These are phyloP conservation scores for Stramonita haemastoma DNA, from an alignment of 2,888 invertebrate genomes.

Conservation along the genomic window DNA sequence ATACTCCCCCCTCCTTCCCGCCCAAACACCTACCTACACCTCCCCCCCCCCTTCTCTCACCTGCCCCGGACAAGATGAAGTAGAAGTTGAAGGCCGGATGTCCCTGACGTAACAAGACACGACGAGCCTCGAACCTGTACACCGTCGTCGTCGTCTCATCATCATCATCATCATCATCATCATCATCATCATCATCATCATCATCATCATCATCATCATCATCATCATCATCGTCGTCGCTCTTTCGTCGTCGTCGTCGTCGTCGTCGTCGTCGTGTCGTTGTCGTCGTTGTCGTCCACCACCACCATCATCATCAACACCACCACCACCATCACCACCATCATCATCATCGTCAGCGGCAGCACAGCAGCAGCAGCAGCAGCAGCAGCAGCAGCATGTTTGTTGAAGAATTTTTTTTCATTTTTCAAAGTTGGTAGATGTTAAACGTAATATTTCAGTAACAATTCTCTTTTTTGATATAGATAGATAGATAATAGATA, in stretches of 20 bases:
- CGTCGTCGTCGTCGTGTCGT: background rate
- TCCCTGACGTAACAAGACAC: conserved; percentile 71
- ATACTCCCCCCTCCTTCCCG: too few species aligned
- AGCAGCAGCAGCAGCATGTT: too few species aligned
- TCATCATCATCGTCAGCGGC: background rate
- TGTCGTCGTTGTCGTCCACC: background rate
- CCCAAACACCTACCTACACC: background rate
- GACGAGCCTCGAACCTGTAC: conserved; percentile 67
- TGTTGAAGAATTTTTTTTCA: too few species aligned
- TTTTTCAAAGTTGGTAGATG: too few species aligned
- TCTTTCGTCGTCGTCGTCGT: background rate
- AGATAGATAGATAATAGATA: background rate
- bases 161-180: conserved; percentile 15
- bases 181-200: conserved; percentile 26
- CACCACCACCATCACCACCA: background rate
- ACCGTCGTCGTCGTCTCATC: conserved; percentile 27
- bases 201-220: background rate
- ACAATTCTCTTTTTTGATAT: background rate
- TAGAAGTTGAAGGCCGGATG: conserved; percentile 72
- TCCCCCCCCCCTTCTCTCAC: conserved; percentile 53
- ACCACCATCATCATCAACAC: background rate
- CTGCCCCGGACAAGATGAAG: conserved; percentile 74
- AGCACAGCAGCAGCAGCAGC: too few species aligned
- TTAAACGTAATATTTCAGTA: too few species aligned
- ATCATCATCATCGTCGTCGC: background rate